phyloP scores from a whole-genome alignment of 2,888 invertebrate genomes.

The Oxyscelio sp. region DNA sequence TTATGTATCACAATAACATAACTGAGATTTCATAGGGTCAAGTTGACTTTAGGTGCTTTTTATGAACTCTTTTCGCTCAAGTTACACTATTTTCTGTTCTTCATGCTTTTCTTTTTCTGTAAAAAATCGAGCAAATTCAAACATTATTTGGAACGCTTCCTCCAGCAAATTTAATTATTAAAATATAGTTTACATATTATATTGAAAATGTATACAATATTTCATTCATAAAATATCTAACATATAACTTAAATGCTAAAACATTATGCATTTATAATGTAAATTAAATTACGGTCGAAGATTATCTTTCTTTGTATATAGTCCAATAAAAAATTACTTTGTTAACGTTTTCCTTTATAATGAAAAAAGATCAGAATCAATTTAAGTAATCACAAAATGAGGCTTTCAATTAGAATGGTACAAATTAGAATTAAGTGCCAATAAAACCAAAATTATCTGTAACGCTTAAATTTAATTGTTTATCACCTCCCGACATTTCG shows the following conservation, averaged over 20 bases:
- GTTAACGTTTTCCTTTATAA: not conserved
- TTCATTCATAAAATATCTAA: conserved; percentile 9
- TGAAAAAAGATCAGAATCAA: conserved; percentile 9
- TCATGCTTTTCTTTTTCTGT: conserved; percentile 8
- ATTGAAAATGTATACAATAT: conserved; percentile 17
- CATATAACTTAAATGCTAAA: not conserved
- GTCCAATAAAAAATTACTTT: not conserved
- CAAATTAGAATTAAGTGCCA: conserved; percentile 18
- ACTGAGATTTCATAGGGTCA: conserved; percentile 32
- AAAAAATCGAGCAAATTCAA: conserved; percentile 22
- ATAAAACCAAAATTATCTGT: conserved; percentile 26
- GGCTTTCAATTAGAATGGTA: conserved; percentile 14
- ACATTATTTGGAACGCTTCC: not conserved
- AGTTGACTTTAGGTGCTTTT: conserved; percentile 34
- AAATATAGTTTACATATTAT: not conserved
- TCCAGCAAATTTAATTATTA: conserved; percentile 17
- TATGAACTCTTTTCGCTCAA: conserved; percentile 20
- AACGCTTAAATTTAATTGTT: conserved; percentile 26
- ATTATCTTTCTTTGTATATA: not conserved
- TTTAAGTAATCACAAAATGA: not conserved
- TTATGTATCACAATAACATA: conserved; percentile 52
- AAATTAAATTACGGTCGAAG: not conserved
- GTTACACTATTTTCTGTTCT: conserved; percentile 6
- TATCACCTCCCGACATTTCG: conserved; percentile 23
- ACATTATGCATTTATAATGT: not conserved